phyloP scores from a whole-genome alignment of 37 sponge, comb jelly and placozoan species.

The Mnemiopsis leidyi region DNA sequence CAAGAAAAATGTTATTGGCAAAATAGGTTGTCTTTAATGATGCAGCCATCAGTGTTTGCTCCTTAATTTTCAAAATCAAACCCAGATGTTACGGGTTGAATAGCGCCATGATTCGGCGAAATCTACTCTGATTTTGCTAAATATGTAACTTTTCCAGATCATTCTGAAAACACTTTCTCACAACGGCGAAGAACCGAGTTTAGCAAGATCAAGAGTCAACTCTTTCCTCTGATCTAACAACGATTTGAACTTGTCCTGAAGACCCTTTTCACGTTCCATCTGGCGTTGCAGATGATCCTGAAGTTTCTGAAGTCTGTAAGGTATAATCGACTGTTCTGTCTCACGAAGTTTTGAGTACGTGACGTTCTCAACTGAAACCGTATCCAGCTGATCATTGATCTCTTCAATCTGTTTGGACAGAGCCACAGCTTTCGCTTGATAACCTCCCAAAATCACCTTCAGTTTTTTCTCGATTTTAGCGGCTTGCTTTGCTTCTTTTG shows the following conservation, averaged over 20 bases:
- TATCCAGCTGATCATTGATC: slow-evolving; percentile 85
- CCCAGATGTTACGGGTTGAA: too few relatives aligned
- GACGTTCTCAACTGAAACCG: slow-evolving; percentile 73
- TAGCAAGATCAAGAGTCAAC: slow-evolving; percentile 40
- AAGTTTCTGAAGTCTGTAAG: slow-evolving; percentile 74
- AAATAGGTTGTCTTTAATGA: too few relatives aligned
- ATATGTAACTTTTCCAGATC: too few relatives aligned
- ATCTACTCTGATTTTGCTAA: too few relatives aligned
- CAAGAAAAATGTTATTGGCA: background rate
- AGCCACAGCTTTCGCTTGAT: slow-evolving; percentile 73
- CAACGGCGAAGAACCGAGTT: background rate
- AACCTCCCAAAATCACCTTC: slow-evolving; percentile 86
- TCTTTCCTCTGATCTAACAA: slow-evolving; percentile 69
- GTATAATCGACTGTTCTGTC: slow-evolving; percentile 81
- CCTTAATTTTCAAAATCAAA: too few relatives aligned
- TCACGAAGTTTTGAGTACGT: slow-evolving; percentile 81
- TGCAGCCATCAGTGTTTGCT: too few relatives aligned
- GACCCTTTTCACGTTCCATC: slow-evolving; percentile 77
- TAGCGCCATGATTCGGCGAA: too few relatives aligned
- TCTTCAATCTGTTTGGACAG: slow-evolving; percentile 79
- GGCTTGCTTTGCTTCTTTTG: slow-evolving; percentile 89
- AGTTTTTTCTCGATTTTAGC: slow-evolving; percentile 96
- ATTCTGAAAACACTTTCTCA: background rate
- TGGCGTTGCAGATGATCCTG: slow-evolving; percentile 79
- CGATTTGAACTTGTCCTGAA: slow-evolving; percentile 76